Evolutionary conservation across 92 coral and sea anemone species (phyloP).

Genomic region (Phymanthus crucifer): DNA sequence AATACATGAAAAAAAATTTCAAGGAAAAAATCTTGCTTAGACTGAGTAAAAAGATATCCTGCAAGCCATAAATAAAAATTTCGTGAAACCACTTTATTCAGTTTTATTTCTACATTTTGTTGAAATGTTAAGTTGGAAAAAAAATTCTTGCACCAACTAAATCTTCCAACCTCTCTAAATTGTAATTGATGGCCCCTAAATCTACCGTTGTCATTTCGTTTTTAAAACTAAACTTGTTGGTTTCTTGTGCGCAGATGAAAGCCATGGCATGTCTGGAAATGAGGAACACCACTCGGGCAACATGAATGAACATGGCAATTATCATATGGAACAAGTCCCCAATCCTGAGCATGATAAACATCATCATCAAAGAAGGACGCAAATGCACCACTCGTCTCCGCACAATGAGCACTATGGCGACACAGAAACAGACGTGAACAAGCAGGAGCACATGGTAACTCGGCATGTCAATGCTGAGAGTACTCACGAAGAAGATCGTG

Average conservation of each 20-base stretch:
- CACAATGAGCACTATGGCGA: background rate
- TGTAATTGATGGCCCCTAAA: no score
- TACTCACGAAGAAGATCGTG: background rate
- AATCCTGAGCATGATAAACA: background rate
- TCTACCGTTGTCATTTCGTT: background rate
- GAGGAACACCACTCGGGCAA: background rate
- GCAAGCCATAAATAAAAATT: no score
- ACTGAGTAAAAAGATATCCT: no score
- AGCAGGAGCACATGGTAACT: background rate
- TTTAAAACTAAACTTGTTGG: background rate
- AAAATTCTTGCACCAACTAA: no score
- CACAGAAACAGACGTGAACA: background rate
- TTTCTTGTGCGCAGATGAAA: background rate
- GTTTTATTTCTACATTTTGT: no score
- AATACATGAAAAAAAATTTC: no score
- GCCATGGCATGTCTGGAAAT: background rate
- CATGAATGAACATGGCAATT: background rate
- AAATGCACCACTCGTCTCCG: background rate
- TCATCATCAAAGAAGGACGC: background rate
- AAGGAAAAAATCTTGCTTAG: no score
- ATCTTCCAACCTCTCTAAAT: no score
- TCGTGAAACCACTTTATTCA: no score
- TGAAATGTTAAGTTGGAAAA: no score
- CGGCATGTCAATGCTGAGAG: background rate
- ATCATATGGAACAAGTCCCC: background rate